A percentile compares a stretch with the other conserved stretches of the same genome.
phyloP scores from a whole-genome alignment of 2,113 vertebrate species.

The Scalopus aquaticus region DNA sequence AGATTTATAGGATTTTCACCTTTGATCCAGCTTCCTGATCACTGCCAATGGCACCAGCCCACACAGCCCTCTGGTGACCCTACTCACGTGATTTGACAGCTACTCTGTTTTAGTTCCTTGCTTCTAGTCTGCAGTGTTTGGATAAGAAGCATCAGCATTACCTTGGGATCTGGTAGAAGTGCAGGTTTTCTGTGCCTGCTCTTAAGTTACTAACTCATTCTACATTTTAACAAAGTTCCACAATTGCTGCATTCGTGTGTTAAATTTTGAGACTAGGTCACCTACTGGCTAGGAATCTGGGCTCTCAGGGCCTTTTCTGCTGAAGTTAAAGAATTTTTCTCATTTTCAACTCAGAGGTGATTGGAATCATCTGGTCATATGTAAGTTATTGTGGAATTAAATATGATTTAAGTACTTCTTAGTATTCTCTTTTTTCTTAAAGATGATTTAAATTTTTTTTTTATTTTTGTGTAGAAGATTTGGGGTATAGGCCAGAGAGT shows the following conservation, averaged over 20 bases:
- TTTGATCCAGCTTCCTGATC: background rate
- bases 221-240: background rate
- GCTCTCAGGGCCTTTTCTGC: background rate
- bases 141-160: background rate
- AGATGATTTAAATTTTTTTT: too few species aligned
- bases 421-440: background rate
- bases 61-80: background rate
- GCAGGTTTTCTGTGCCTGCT: background rate
- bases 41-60: background rate
- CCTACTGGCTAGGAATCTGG: background rate
- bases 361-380: slow-evolving; percentile 8
- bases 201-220: background rate
- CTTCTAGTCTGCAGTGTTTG: background rate
- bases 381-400: slow-evolving; percentile 36
- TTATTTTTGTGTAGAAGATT: too few species aligned
- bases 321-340: slow-evolving; percentile 13
- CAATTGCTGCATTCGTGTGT: background rate
- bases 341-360: slow-evolving; percentile 27
- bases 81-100: background rate
- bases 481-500: too few species aligned
- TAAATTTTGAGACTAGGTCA: background rate
- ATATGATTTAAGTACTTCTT: background rate
- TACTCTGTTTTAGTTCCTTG: background rate
- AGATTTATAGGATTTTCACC: background rate
- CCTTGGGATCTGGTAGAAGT: background rate